Evolutionary conservation across 1,140 invertebrate species (phyloP), one percentile per base, ranked within the genome.

Genomic region (Scaptomyza montana): DNA sequence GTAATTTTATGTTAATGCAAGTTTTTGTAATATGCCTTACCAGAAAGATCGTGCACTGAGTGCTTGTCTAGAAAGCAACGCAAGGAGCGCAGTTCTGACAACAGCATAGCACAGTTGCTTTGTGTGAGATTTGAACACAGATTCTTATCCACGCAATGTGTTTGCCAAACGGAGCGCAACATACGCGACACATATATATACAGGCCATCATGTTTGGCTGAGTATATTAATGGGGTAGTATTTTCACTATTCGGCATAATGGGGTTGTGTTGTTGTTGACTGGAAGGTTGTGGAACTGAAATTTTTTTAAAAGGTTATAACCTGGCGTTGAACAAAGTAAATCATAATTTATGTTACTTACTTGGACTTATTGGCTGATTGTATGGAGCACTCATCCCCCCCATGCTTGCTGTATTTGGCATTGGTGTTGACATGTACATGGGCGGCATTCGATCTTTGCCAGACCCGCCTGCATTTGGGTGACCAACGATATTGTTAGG

Each of bases 131-230:
- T 93, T 53, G 93, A 93, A n/a, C 92, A 74, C n/a, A 92, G 67
- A 21, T 87, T 61, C 0, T 66, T 46, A 57, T 90, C 94, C 4
- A 96, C 94, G 76, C 96, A 96, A 72, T 94, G 94, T 62, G 95
- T 90, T 78, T 95, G 95, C 97, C 97, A 98, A 62, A 98, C 94
- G 0, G 96, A 95, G 61, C 96, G 93, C 5, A 99, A 91, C 76
- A 99, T 96, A 71, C 98, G 94, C 25, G 96, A 95, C 7, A 98
- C 94, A 86, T 97, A 98, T 3, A 99, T 93, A 92, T 99, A 99
- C 0, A 99, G 93, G 1, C 97, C 98, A 91, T 98, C 97, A 89
- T 99, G 98, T 92, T 98, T 98, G 3, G 96, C 94, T 13, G 92
- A 92, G 85, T 80, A 92, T 10, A 85, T 70, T 13, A 91, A 57